Conservation (phyloP, 35 echinoderm and acorn worm genomes). For the Apostichopus parvimensis region DNA sequence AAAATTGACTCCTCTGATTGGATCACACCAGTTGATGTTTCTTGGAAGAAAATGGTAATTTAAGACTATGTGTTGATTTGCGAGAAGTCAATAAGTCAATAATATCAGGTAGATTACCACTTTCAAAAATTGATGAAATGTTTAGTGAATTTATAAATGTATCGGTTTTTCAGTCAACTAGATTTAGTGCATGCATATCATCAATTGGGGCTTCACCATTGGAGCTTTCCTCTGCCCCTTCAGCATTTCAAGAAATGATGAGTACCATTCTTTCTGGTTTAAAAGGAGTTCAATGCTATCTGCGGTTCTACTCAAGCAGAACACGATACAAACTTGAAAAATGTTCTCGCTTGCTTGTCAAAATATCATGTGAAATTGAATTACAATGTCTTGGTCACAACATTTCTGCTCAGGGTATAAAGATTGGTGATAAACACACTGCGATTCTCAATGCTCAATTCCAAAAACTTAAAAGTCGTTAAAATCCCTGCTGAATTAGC, state of each 20-base stretch:
- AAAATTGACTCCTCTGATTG: conserved; percentile 50
- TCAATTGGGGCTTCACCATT: conserved; percentile 19
- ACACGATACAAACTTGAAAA: too few species aligned
- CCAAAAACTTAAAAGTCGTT: too few species aligned
- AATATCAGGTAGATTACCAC: conserved; percentile 56
- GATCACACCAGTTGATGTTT: conserved; percentile 55
- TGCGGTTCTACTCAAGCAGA: not conserved
- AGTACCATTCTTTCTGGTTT: conserved; percentile 37
- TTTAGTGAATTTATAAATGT: not conserved
- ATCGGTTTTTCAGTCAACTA: not conserved
- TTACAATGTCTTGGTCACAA: too few species aligned
- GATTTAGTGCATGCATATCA: not conserved
- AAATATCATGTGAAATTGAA: too few species aligned
- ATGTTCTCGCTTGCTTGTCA: too few species aligned
- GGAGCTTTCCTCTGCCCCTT: conserved; percentile 6
- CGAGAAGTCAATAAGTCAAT: conserved; percentile 18
- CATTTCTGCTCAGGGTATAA: too few species aligned
- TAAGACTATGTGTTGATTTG: conserved; percentile 55
- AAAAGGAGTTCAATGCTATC: conserved; percentile 54
- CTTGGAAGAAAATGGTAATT: conserved; percentile 38
- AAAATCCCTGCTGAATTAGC: too few species aligned
- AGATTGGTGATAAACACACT: too few species aligned
- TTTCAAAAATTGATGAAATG: conserved; percentile 60
- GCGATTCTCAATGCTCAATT: too few species aligned
- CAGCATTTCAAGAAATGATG: not conserved